phyloP scores from a whole-genome alignment of 1,140 invertebrate species.

The Spodoptera litura region DNA sequence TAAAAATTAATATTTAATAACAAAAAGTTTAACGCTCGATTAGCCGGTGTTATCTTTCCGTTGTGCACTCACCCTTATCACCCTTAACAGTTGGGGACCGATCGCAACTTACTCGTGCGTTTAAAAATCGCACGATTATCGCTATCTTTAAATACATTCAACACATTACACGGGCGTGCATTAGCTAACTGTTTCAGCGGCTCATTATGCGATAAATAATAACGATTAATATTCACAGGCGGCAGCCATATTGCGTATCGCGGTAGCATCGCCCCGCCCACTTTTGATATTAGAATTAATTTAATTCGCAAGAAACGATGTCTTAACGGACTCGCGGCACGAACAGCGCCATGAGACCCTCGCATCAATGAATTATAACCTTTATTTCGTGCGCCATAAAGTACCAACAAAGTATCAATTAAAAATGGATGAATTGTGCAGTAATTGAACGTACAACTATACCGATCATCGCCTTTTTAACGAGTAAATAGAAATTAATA shows the following conservation, averaged over 20 bases:
- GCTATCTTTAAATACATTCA: conserved; percentile 31
- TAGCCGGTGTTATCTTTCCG: conserved; percentile 20
- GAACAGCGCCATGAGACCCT: not conserved
- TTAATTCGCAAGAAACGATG: conserved; percentile 55
- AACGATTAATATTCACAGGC: conserved; percentile 66
- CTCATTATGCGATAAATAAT: conserved; percentile 70
- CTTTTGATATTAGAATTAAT: conserved; percentile 72
- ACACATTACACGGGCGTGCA: conserved; percentile 36
- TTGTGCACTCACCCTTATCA: conserved; percentile 40
- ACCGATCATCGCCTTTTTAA: conserved; percentile 39
- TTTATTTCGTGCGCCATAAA: conserved; percentile 6
- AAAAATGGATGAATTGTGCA: conserved; percentile 20
- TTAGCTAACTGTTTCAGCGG: conserved; percentile 47
- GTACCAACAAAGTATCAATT: not conserved
- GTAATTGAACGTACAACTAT: conserved; percentile 30
- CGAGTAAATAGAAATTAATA: conserved; percentile 44
- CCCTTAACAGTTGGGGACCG: not conserved
- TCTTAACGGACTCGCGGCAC: conserved; percentile 44
- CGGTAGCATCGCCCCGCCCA: conserved; percentile 66
- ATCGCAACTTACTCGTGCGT: conserved; percentile 35
- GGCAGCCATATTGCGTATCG: conserved; percentile 67
- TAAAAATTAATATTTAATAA: conserved; percentile 26
- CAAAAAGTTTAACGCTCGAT: conserved; percentile 39
- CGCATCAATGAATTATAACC: conserved; percentile 30
- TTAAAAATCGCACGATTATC: conserved; percentile 28